Conservation (phyloP, 2,888 invertebrate species). For the Osedax frankpressi region DNA sequence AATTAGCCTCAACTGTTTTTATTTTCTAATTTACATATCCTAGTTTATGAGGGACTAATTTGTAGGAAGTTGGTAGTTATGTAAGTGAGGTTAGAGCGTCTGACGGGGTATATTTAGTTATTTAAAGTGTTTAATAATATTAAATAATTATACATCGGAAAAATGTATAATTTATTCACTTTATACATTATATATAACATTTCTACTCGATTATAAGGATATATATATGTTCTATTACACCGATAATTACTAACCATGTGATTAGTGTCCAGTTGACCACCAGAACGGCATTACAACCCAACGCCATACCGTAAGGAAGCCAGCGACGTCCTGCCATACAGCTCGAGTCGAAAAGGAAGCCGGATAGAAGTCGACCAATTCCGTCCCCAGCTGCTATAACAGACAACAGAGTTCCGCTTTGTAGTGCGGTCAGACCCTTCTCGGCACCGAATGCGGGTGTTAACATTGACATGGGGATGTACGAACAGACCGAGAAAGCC, state of each 20-base stretch:
- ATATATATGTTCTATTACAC: too few species aligned
- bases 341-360: conserved; percentile 13
- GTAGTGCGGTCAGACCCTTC: neutral
- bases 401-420: conserved; percentile 6
- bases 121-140: too few species aligned
- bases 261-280: neutral
- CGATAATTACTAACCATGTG: neutral
- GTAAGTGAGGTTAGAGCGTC: too few species aligned
- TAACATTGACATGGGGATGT: conserved; percentile 10
- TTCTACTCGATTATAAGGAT: too few species aligned
- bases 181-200: too few species aligned
- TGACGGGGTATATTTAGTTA: too few species aligned
- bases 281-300: neutral
- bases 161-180: too few species aligned
- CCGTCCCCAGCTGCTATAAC: conserved; percentile 9
- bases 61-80: too few species aligned
- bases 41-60: too few species aligned
- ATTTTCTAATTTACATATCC: too few species aligned
- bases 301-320: neutral
- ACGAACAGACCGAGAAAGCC: neutral
- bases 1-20: too few species aligned
- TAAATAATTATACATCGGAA: too few species aligned
- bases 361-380: conserved; percentile 14
- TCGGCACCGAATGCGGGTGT: conserved; percentile 13
- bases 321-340: neutral